Evolutionary conservation across 2,113 vertebrate genomes (phyloP), one percentile per base, ranked within the genome.

Genomic region (Phalacrocorax carbo): DNA sequence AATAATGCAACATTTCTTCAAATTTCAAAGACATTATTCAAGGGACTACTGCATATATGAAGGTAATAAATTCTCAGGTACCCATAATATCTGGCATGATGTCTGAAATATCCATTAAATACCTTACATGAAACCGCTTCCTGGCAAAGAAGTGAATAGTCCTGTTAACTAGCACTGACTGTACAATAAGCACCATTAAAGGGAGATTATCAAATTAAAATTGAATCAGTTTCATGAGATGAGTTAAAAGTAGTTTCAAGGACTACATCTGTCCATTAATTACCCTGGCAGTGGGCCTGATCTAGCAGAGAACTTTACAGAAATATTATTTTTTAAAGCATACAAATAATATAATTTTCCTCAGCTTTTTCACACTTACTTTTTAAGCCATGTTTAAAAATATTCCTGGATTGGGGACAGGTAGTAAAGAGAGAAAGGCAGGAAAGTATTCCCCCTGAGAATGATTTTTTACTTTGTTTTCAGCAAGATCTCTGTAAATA

Each of bases 221-320:
- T 46, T 61, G 73, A 95, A 93, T 95, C 75, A 48, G 49, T 77
- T 96, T 90, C 75, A 93, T 38, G n/a, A 76, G 64, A 70, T 66
- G 58, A 95, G 66, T 91, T 94, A 91, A 85, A 95, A 91, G 84
- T 80, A 95, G 40, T 90, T 95, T 88, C 62, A 93, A 91, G 81
- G 70, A 91, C 51, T 79, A 78, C 70, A 93, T 89, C 66, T 94
- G 81, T 18, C 73, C 70, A n/a, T 68, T 64, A 82, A 94, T 76
- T 82, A 80, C 26, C 23, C 46, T 95, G 84, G 61, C 86, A 58
- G 44, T 36, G 32, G 44, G 70, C 66, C 86, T 91, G 65, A 85
- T 80, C 54, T 72, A 87, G 57, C 3, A 4, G 42, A 94, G 44
- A 89, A 91, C 19, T 87, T 89, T 22, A 89, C 17, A 81, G 44